Base-by-base conservation (phyloP, 1,140 invertebrate genomes). In the Brachionus calyciflorus region DNA sequence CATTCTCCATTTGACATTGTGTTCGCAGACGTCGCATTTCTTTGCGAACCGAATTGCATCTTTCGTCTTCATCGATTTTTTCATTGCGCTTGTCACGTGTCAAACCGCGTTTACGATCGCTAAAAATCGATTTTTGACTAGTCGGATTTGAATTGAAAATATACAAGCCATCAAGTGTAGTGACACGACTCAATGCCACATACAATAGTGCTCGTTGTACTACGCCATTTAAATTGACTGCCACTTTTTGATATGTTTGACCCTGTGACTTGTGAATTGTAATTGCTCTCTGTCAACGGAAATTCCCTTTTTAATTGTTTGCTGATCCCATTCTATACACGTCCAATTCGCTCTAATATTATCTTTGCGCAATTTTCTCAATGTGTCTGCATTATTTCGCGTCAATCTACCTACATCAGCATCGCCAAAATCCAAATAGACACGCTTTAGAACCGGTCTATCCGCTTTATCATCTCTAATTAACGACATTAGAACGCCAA, bases 361-460 rank as follows among this genome's bases (percentile, higher is more conserved):
- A n/a, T n/a, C n/a, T n/a, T n/a, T n/a, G n/a, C n/a, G n/a, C n/a
- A n/a, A n/a, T n/a, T n/a, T n/a, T n/a, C n/a, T n/a, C n/a, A n/a
- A n/a, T n/a, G n/a, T n/a, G n/a, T n/a, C n/a, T n/a, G n/a, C n/a
- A n/a, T n/a, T 7, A n/a, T 51, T n/a, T 4, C 53, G 24, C n/a
- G 53, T 28, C 24, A 26, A 26, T 26, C 19, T 26, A 60, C 28
- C 55, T 33, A 60, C 30, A n/a, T 60, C 55, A 33, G 10, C n/a
- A 9, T 60, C 55, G 5, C 26, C 9, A 60, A 60, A 60, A 33
- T 60, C 28, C 30, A 60, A 33, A 40, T 60, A 60, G n/a, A 60
- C 1, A 33, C 55, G 55, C 17, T 60, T 60, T 3, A 60, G 26
- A n/a, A 60, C 12, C 19, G 55, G 55, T 40, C 33, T 60, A 5